These are phyloP conservation scores for Limnephilus marmoratus DNA, from an alignment of 2,888 invertebrate species.

Conservation along the genomic window DNA sequence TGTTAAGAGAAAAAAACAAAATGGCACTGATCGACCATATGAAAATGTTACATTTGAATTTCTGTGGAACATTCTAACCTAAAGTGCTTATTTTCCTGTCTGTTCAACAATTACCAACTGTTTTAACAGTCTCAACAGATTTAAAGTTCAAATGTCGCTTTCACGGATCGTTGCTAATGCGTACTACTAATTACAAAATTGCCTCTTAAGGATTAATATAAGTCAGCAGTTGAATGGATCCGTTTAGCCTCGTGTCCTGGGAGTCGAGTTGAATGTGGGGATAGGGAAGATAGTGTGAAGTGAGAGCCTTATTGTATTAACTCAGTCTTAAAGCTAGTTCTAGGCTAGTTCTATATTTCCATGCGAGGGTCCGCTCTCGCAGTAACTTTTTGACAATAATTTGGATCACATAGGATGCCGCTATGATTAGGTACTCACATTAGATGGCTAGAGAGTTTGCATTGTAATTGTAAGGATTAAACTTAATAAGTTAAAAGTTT, in stretches of 20 bases:
- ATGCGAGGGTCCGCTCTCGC: background rate
- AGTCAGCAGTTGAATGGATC: background rate
- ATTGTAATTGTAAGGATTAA: constrained; percentile 13
- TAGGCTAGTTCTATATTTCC: constrained; percentile 13
- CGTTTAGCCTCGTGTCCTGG: background rate
- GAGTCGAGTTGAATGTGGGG: background rate
- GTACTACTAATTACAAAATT: background rate
- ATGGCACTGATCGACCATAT: no score
- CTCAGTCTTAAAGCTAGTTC: constrained; percentile 32
- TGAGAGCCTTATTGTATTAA: constrained; percentile 30
- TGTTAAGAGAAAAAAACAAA: no score
- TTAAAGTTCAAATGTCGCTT: background rate
- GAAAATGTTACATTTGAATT: no score
- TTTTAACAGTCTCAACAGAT: background rate
- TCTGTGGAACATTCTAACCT: no score
- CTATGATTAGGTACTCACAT: constrained; percentile 13
- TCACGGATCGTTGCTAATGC: background rate
- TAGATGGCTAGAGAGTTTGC: constrained; percentile 44
- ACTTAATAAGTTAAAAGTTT: background rate
- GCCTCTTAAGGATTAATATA: background rate
- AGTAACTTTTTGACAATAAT: constrained; percentile 54
- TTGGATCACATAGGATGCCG: constrained; percentile 55
- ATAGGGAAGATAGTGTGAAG: constrained; percentile 9
- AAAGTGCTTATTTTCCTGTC: background rate
- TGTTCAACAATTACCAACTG: background rate